Conservation (phyloP, 2,888 invertebrate species). For the Antitype chi region DNA sequence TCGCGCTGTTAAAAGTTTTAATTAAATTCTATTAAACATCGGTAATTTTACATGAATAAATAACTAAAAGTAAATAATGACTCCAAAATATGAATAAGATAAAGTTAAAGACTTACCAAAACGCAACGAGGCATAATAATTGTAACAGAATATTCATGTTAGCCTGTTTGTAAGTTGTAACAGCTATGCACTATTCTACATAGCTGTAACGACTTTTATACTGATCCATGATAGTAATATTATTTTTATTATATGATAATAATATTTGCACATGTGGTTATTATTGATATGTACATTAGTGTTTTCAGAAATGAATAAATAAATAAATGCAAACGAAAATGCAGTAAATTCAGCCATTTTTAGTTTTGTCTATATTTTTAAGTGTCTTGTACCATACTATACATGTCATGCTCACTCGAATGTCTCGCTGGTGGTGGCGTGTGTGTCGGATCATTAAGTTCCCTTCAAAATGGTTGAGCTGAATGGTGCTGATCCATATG, state of each 20-base stretch:
- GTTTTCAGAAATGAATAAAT: too few species aligned
- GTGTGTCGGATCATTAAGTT: too few species aligned
- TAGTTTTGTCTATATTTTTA: neutral
- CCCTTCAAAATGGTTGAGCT: too few species aligned
- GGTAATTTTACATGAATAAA: neutral
- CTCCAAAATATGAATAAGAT: neutral
- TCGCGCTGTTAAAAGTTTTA: neutral
- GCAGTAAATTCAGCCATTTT: neutral
- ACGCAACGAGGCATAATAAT: neutral
- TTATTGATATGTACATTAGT: too few species aligned
- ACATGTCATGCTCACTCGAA: too few species aligned
- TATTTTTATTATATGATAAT: too few species aligned
- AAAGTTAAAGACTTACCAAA: neutral
- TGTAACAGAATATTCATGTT: neutral
- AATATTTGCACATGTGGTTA: too few species aligned
- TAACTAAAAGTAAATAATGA: neutral
- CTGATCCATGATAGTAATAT: too few species aligned
- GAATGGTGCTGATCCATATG: too few species aligned
- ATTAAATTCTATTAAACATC: neutral
- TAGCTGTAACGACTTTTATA: neutral
- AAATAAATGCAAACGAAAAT: neutral
- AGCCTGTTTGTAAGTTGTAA: neutral
- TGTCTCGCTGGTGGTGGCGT: too few species aligned
- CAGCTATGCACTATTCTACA: neutral
- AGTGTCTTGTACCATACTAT: too few species aligned